A percentile compares a stretch with the other conserved stretches of the same genome.
Conservation (phyloP, 2,113 vertebrate genomes). For the Enhydra lutris region DNA sequence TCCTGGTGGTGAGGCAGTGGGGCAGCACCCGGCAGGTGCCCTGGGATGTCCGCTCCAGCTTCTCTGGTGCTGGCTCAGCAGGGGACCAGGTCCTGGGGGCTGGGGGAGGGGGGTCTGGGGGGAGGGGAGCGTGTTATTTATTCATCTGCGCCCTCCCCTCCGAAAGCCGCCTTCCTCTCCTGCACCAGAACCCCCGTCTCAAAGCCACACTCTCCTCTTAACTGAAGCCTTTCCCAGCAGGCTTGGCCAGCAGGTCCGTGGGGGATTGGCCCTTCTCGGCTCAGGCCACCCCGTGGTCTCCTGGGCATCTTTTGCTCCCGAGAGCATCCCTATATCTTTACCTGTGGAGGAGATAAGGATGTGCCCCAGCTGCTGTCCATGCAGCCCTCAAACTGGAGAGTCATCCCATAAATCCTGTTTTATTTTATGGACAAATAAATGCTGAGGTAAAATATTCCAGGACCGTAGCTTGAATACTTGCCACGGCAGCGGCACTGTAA, state of each 20-base stretch:
- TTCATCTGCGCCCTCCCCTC: not conserved
- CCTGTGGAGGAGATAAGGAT: slow-evolving; percentile 79
- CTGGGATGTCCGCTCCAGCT: not conserved
- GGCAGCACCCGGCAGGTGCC: not conserved
- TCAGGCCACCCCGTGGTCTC: not conserved
- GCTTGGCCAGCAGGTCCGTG: fast-evolving
- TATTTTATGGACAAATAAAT: slow-evolving; percentile 94
- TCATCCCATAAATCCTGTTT: slow-evolving; percentile 86
- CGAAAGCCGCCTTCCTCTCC: fast-evolving
- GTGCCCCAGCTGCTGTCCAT: slow-evolving; percentile 83
- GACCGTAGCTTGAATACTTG: slow-evolving; percentile 85
- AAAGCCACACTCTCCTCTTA: not conserved
- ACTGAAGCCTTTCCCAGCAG: not conserved
- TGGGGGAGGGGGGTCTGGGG: too few relatives aligned
- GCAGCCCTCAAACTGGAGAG: slow-evolving; percentile 86
- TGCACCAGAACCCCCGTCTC: not conserved
- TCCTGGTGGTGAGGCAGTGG: not conserved
- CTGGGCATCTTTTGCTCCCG: not conserved
- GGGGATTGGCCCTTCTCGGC: not conserved
- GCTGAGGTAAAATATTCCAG: slow-evolving; percentile 91
- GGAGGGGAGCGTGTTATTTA: too few relatives aligned
- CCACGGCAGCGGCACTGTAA: slow-evolving; percentile 84
- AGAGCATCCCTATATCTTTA: slow-evolving; percentile 72
- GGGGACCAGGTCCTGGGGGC: too few relatives aligned
- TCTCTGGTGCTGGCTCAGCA: not conserved